Evolutionary conservation across 2,888 invertebrate genomes (phyloP).

Genomic region (Teleogryllus oceanicus): DNA sequence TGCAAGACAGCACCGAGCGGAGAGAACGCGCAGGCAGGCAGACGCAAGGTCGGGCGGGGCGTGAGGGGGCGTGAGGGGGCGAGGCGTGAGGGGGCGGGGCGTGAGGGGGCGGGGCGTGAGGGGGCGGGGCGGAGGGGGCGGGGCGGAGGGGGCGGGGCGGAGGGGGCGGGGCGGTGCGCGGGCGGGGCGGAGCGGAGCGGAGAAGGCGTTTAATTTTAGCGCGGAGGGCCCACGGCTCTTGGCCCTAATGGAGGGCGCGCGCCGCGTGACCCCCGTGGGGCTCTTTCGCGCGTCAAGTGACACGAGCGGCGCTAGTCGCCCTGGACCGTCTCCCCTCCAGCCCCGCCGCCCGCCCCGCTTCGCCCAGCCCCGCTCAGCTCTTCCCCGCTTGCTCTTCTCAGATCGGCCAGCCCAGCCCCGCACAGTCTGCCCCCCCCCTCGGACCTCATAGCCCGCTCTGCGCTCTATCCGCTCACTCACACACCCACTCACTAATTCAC

Average conservation of each 20-base stretch:
- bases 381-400: too few species aligned
- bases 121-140: background rate
- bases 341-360: background rate
- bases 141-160: background rate
- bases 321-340: background rate
- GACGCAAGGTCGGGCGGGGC: background rate
- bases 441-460: too few species aligned
- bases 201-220: constrained; percentile 1
- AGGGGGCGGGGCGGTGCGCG: background rate
- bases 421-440: background rate
- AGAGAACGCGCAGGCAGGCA: background rate
- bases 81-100: too few species aligned
- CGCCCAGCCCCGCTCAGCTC: background rate
- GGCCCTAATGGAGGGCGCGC: constrained; percentile 5
- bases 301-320: background rate
- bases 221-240: background rate
- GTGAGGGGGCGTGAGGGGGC: background rate
- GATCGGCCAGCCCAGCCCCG: too few species aligned
- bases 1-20: background rate
- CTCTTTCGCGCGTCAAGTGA: background rate
- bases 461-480: too few species aligned
- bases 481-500: too few species aligned
- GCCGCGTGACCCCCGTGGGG: background rate
- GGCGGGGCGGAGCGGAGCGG: background rate
- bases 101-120: background rate